Base-by-base conservation (phyloP, 2,113 vertebrate species). In the Pyxicephalus adspersus region DNA sequence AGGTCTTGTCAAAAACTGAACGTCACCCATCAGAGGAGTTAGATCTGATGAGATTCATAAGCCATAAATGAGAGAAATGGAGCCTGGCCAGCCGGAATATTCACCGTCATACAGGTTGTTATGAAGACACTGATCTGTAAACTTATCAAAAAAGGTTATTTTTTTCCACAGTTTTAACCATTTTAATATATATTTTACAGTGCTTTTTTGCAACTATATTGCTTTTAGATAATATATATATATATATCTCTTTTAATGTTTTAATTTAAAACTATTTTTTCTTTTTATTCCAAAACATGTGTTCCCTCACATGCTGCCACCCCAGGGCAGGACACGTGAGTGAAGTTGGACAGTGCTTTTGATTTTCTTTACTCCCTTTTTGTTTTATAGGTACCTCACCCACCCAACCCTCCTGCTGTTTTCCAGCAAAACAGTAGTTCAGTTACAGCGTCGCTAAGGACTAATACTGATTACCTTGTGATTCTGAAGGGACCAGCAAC, bases 141-240 rank as follows among this genome's bases (percentile, higher is more conserved):
- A 95, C 94, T 94, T 95, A 95, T 93, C 94, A 95, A 94, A 94
- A 94, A 82, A 73, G 80, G 64, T 82, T 52, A 66, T 82, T 82
- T 94, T 93, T 94, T 94, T 94, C 94, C 94, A 93, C 94, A 95
- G 93, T 95, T 95, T 95, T 94, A 95, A 93, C 94, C 94, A 94
- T 91, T 94, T 93, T 94, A 94, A 94, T 95, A 95, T 95, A 94
- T 95, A 95, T 95, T 94, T 94, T 95, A 95, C 94, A 95, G 94
- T 95, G 94, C 94, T 95, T 95, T 94, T 95, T 94, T 94, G 94
- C 94, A 95, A 95, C 94, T 95, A 95, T 95, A 95, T 95, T 95
- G 94, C 94, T 95, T 95, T 94, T 94, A 94, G 92, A 93, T 95
- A 88, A 92, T 92, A 94, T 94, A 93, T 93, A 93, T 94, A 94